Evolutionary conservation across 2,797 vertebrate species (phyloP).

Genomic region (Gymnoscopelus microlampas): DNA sequence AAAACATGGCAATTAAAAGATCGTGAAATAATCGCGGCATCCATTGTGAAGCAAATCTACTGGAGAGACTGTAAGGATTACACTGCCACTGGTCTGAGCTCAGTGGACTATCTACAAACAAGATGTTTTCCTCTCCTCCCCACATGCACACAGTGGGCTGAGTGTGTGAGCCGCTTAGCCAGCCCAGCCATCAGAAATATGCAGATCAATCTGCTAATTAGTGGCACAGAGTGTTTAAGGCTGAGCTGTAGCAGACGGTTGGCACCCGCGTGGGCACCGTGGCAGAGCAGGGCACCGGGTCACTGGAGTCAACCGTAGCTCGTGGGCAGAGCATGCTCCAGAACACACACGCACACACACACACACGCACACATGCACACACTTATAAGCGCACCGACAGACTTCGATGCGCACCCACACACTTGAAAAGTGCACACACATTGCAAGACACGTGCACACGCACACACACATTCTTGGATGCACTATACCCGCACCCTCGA

Average conservation of each 20-base stretch:
- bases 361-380: neutral
- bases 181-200: slow-evolving; percentile 71
- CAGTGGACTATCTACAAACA: neutral
- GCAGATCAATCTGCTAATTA: slow-evolving; percentile 80
- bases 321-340: slow-evolving; percentile 56
- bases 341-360: slow-evolving; percentile 26
- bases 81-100: neutral
- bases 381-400: too few species aligned
- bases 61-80: too few species aligned
- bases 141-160: slow-evolving; percentile 36
- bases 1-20: too few species aligned
- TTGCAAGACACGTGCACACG: too few species aligned
- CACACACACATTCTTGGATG: too few species aligned
- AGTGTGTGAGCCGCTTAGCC: slow-evolving; percentile 60
- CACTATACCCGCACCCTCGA: too few species aligned
- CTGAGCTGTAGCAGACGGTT: slow-evolving; percentile 72
- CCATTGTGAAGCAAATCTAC: too few species aligned
- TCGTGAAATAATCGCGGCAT: too few species aligned
- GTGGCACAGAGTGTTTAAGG: slow-evolving; percentile 73
- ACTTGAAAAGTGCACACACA: too few species aligned
- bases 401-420: too few species aligned
- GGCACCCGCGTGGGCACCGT: slow-evolving; percentile 57
- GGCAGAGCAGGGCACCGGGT: slow-evolving; percentile 59
- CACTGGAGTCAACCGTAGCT: slow-evolving; percentile 69
- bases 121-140: slow-evolving; percentile 26